A percentile compares a stretch with the other conserved stretches of the same genome.
These are phyloP conservation scores for Himalopsyche japonica DNA, from an alignment of 2,888 invertebrate genomes.

Conservation along the genomic window DNA sequence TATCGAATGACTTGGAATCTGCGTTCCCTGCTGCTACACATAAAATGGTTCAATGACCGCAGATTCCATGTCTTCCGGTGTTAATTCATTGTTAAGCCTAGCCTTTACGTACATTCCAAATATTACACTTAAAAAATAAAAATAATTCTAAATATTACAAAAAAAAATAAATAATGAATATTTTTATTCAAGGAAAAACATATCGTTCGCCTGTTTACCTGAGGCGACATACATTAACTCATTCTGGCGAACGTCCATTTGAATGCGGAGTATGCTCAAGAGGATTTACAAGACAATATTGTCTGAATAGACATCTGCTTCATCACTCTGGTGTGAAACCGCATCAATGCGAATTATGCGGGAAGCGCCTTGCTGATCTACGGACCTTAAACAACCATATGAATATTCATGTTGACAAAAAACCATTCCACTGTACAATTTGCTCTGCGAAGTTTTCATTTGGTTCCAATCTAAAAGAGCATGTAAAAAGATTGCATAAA, in stretches of 20 bases:
- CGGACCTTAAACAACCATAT: neutral
- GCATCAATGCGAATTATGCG: neutral
- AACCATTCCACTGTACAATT: neutral
- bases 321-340: neutral
- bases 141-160: too few species aligned
- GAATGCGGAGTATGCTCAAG: conserved; percentile 9
- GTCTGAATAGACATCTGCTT: conserved; percentile 13
- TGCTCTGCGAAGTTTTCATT: neutral
- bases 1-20: too few species aligned
- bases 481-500: neutral
- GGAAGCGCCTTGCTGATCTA: neutral
- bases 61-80: too few species aligned
- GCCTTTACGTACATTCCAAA: too few species aligned
- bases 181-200: conserved; percentile 11
- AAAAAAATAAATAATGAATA: neutral
- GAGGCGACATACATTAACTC: conserved; percentile 10
- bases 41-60: too few species aligned
- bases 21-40: too few species aligned
- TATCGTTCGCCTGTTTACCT: conserved; percentile 8
- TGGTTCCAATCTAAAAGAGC: neutral
- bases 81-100: too few species aligned
- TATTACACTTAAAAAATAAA: too few species aligned
- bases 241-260: conserved; percentile 19
- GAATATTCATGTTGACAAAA: neutral
- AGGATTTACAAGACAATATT: conserved; percentile 17